Conservation (phyloP, 2,113 vertebrate species). For the Diphyllodes magnificus region DNA sequence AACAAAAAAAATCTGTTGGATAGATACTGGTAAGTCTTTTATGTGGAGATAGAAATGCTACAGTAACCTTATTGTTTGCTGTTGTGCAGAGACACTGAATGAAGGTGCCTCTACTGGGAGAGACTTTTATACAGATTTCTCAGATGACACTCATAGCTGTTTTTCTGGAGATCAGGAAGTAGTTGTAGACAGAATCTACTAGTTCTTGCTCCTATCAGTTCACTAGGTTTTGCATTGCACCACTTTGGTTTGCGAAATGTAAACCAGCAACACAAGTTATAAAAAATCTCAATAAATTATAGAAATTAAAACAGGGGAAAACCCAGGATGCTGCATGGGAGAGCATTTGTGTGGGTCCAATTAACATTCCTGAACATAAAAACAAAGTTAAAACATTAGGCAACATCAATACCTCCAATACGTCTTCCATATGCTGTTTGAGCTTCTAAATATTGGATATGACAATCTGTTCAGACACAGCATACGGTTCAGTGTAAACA, state of each 20-base stretch:
- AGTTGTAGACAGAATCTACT: not conserved
- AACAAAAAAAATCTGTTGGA: not conserved
- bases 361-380: constrained; percentile 50
- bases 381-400: not conserved
- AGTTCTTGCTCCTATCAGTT: not conserved
- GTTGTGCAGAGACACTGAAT: not conserved
- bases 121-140: not conserved
- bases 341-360: not conserved
- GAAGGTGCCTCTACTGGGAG: not conserved
- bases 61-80: not conserved
- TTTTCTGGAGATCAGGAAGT: not conserved
- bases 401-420: not conserved
- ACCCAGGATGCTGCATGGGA: not conserved
- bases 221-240: not conserved
- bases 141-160: fast-evolving
- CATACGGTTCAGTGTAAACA: not conserved
- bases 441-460: not conserved
- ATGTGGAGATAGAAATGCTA: not conserved
- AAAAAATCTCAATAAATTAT: not conserved
- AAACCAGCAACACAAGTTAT: not conserved
- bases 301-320: not conserved
- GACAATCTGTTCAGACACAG: not conserved
- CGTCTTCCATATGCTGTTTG: constrained; percentile 10
- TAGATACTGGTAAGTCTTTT: not conserved
- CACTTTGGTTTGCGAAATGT: constrained; percentile 9